Base-by-base conservation (phyloP, 1,140 invertebrate genomes). In the Aphidius ervi region DNA sequence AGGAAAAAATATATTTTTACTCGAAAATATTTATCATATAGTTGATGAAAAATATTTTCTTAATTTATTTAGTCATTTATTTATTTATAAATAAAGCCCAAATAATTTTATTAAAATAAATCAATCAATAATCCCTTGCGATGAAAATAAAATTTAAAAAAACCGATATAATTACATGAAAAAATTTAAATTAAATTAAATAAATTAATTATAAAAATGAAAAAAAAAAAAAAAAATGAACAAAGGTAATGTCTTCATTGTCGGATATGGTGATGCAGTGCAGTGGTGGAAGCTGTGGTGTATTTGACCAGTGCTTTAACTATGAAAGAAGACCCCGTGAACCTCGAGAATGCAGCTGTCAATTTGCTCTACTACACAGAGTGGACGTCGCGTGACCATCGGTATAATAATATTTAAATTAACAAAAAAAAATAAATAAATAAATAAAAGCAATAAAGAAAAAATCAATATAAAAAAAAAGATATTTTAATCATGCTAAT, bases 291-390 rank as follows among this genome's bases (percentile, higher is more conserved):
- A 87, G 88, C 71, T 92, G 89, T 85, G 90, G 89, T 74, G 82
- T 90, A 62, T 86, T 91, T 82, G 88, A 91, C 77, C 86, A 88
- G 79, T 92, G 89, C 85, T 91, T 91, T 85, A 87, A 88, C 78
- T 88, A 88, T 77, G 87, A 88, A 64, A 84, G 88, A 67, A 85
- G 88, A 74, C 77, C 83, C 67, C 79, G 85, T 73, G 89, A 90
- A 71, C 83, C 86, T 56, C 85, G 89, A 71, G 90, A 92, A 75
- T 92, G 90, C 77, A 89, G 89, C 81, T 92, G 90, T 84, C 89
- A 92, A 78, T 92, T 92, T 78, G 90, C 90, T 71, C 84, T 92
- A 72, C 85, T 92, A 70, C 90, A 92, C 79, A 88, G 89, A 69
- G 90, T 86, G 65, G 88, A 89, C 70, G 85, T 84, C 73, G 86